A percentile compares a stretch with the other conserved stretches of the same genome.
Conservation (phyloP, 2,888 invertebrate genomes). For the Plusia festucae region DNA sequence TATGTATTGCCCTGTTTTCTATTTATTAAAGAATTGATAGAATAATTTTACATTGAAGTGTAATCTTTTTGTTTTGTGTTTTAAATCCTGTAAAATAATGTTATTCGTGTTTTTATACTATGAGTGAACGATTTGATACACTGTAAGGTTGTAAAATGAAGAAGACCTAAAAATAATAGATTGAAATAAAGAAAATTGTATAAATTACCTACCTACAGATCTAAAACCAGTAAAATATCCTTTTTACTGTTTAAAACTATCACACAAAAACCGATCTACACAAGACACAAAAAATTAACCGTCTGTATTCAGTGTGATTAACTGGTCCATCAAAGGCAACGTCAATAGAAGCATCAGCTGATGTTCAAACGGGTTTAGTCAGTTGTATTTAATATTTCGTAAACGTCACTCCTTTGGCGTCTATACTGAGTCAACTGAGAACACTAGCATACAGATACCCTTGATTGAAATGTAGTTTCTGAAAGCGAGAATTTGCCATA, state of each 20-base stretch:
- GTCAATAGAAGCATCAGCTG: neutral
- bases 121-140: too few species aligned
- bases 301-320: neutral
- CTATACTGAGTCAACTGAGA: neutral
- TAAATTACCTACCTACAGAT: too few species aligned
- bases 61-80: conserved; percentile 35
- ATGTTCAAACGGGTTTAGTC: neutral
- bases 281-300: too few species aligned
- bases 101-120: too few species aligned
- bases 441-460: neutral
- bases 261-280: too few species aligned
- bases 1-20: conserved; percentile 79
- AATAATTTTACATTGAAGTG: conserved; percentile 49
- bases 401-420: too few species aligned
- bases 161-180: too few species aligned
- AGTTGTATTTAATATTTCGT: neutral
- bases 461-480: neutral
- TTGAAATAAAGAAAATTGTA: too few species aligned
- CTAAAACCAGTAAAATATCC: too few species aligned
- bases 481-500: neutral
- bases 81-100: neutral
- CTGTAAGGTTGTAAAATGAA: too few species aligned
- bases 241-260: too few species aligned
- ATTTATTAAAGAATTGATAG: conserved; percentile 69
- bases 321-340: neutral